Conservation (phyloP, 2,113 vertebrate species). For the Aplodontia rufa region DNA sequence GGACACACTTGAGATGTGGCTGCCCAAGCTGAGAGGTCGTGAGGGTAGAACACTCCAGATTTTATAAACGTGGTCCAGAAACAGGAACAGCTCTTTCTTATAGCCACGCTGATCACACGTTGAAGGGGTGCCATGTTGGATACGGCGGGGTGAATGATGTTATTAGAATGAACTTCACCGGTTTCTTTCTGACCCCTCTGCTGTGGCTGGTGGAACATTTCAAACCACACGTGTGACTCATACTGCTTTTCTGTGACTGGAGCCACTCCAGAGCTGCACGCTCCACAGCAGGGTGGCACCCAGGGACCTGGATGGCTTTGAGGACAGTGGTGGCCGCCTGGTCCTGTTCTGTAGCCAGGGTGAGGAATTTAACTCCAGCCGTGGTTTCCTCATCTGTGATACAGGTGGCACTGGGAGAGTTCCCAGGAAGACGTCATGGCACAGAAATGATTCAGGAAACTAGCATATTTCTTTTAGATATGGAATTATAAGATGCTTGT, state of each 20-base stretch:
- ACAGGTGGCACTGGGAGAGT: not conserved
- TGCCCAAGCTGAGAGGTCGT: accelerated
- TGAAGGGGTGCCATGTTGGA: not conserved
- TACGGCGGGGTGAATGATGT: not conserved
- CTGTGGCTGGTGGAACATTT: not conserved
- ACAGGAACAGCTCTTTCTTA: too few species aligned
- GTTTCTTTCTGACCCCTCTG: not conserved
- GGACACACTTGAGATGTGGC: not conserved
- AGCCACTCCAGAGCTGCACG: accelerated
- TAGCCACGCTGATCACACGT: not conserved
- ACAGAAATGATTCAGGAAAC: too few species aligned
- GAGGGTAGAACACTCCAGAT: not conserved
- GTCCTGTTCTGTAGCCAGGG: too few species aligned
- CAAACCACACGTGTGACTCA: accelerated
- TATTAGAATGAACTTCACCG: not conserved
- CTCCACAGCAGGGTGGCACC: accelerated
- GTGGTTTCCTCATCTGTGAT: not conserved
- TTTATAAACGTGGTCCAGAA: accelerated
- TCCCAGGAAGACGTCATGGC: not conserved
- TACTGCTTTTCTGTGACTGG: not conserved
- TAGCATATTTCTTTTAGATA: not conserved
- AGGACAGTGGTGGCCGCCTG: not conserved
- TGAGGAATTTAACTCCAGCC: not conserved
- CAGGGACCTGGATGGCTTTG: not conserved
- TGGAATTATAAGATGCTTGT: not conserved